Percentiles rank a stretch among this genome's conserved stretches.
phyloP scores from a whole-genome alignment of 2,113 vertebrate species.

The Xiphias gladius region DNA sequence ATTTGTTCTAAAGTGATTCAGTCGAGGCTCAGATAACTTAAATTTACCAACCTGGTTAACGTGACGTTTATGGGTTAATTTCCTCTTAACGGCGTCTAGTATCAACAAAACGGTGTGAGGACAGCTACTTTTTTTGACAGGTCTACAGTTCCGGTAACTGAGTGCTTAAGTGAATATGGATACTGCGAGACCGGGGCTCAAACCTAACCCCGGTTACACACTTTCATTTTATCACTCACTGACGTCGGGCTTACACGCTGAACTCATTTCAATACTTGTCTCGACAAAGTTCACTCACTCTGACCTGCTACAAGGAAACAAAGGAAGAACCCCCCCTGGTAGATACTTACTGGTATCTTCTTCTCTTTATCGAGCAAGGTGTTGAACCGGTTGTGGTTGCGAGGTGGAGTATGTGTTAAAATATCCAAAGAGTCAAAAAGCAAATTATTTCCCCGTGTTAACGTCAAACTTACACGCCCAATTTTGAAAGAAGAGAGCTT shows the following conservation, averaged over 20 bases:
- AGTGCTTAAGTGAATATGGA: background rate
- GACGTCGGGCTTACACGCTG: background rate
- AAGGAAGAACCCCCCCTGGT: conserved; percentile 28
- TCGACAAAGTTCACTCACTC: conserved; percentile 52
- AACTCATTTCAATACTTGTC: background rate
- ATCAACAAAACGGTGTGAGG: background rate
- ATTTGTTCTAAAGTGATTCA: background rate
- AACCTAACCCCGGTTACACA: background rate
- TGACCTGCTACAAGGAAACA: conserved; percentile 35
- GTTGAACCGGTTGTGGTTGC: background rate
- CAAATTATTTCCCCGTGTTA: background rate
- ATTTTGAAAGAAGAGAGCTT: conserved; percentile 50
- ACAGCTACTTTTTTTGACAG: background rate
- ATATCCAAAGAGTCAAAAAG: background rate
- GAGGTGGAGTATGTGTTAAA: background rate
- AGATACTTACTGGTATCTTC: conserved; percentile 57
- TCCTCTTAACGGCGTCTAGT: background rate
- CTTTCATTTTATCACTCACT: background rate
- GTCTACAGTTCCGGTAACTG: background rate
- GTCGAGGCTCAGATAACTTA: background rate
- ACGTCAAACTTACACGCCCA: conserved; percentile 37
- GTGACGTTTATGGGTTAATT: background rate
- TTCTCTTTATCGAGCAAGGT: background rate
- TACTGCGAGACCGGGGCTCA: background rate
- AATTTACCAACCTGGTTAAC: background rate